A percentile compares a stretch with the other conserved stretches of the same genome.
phyloP scores from a whole-genome alignment of 1,140 invertebrate species.

The Schlechtendalia chinensis region DNA sequence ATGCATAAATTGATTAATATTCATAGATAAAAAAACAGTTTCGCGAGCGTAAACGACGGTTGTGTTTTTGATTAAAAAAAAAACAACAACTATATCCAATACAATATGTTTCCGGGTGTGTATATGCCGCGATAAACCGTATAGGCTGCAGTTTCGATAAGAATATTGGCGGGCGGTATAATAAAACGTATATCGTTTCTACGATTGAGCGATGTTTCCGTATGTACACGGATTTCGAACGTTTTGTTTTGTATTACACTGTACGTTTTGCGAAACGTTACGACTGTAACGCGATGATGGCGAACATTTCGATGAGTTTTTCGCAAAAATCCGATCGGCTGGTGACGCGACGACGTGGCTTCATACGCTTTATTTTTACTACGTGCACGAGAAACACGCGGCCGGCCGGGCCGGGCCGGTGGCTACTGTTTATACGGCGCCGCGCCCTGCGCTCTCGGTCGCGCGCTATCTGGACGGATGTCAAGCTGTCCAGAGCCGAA shows the following conservation, averaged over 20 bases:
- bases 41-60: too few relatives aligned
- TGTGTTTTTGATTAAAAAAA: too few relatives aligned
- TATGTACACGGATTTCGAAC: not conserved
- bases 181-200: not conserved
- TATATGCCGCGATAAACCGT: too few relatives aligned
- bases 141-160: too few relatives aligned
- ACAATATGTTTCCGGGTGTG: too few relatives aligned
- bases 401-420: too few relatives aligned
- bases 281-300: not conserved
- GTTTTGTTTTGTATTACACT: too few relatives aligned
- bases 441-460: not conserved
- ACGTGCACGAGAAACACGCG: conserved; percentile 15
- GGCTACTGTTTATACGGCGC: conserved; percentile 6
- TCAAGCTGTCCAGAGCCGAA: conserved; percentile 35
- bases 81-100: too few relatives aligned
- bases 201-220: not conserved
- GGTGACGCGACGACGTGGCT: too few relatives aligned
- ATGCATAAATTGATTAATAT: too few relatives aligned
- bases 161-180: too few relatives aligned
- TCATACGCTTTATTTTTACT: conserved; percentile 48
- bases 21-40: too few relatives aligned
- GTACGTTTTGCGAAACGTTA: not conserved
- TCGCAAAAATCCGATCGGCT: not conserved
- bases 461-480: conserved; percentile 25
- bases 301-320: conserved; percentile 9